phyloP scores from a whole-genome alignment of 2,113 vertebrate genomes.

The Columbina picui region DNA sequence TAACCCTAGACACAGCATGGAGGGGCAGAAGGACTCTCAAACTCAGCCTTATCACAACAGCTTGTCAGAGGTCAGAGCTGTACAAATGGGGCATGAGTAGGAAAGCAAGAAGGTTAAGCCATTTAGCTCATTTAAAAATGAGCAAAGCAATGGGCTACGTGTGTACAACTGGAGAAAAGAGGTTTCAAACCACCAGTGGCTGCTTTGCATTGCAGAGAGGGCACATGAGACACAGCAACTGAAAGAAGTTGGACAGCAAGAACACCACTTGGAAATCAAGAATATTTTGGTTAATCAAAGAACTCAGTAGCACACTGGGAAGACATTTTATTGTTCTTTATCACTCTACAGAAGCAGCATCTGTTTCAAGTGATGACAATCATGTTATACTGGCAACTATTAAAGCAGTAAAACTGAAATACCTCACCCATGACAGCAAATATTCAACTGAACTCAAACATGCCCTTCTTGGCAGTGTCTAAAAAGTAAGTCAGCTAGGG shows the following conservation, averaged over 20 bases:
- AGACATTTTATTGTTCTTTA: neutral
- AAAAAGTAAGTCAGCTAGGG: neutral
- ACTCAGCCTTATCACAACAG: neutral
- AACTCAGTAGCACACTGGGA: neutral
- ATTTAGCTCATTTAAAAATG: neutral
- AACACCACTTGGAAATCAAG: neutral
- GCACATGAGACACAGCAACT: fast-evolving
- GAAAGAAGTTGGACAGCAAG: neutral
- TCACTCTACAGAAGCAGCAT: neutral
- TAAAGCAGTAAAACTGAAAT: neutral
- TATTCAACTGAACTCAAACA: slow-evolving; percentile 6
- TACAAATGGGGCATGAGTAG: neutral
- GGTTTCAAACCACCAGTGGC: neutral
- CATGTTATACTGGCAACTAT: neutral
- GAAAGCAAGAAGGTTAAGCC: neutral
- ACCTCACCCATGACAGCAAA: neutral
- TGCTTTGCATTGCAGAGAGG: neutral
- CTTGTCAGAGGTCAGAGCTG: neutral
- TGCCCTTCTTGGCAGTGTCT: neutral
- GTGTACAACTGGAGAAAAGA: fast-evolving
- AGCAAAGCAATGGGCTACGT: neutral
- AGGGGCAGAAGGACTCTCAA: neutral
- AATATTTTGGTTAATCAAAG: neutral
- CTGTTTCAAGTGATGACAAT: slow-evolving; percentile 8
- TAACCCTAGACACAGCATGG: neutral